These are phyloP conservation scores for Phoxinus phoxinus DNA, from an alignment of 2,113 vertebrate species.

Conservation along the genomic window DNA sequence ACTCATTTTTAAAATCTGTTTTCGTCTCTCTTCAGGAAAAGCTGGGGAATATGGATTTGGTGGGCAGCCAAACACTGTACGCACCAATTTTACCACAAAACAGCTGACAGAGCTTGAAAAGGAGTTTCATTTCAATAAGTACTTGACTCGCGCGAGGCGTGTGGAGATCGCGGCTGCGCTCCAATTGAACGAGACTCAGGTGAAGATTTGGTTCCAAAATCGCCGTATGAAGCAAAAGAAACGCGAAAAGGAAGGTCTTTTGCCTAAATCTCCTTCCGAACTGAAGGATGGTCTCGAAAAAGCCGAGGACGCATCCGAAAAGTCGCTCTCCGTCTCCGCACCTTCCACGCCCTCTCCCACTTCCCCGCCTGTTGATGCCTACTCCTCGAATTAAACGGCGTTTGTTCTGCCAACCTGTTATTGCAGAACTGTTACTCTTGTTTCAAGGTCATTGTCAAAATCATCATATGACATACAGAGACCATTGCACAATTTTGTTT, in stretches of 20 bases:
- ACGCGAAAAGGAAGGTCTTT: constrained; percentile 91
- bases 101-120: constrained; percentile 98
- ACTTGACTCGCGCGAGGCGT: constrained; percentile 91
- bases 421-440: background rate
- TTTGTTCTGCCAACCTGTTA: constrained; percentile 32
- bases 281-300: constrained; percentile 84
- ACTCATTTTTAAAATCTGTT: background rate
- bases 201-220: constrained; percentile 99
- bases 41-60: constrained; percentile 93
- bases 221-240: constrained; percentile 99
- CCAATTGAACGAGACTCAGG: constrained; percentile 97
- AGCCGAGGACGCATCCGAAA: constrained; percentile 88
- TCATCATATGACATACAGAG: constrained; percentile 1
- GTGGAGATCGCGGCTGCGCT: constrained; percentile 96
- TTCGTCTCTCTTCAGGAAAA: constrained; percentile 79
- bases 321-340: constrained; percentile 87
- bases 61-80: constrained; percentile 90
- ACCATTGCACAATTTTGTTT: constrained; percentile 35
- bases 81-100: constrained; percentile 98
- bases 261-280: constrained; percentile 83
- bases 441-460: constrained; percentile 4
- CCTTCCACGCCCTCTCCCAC: constrained; percentile 88
- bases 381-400: constrained; percentile 82
- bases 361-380: constrained; percentile 83
- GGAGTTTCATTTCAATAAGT: constrained; percentile 99